Conservation (phyloP, 1,140 invertebrate genomes). For the Pseudobourletiella spinata region DNA sequence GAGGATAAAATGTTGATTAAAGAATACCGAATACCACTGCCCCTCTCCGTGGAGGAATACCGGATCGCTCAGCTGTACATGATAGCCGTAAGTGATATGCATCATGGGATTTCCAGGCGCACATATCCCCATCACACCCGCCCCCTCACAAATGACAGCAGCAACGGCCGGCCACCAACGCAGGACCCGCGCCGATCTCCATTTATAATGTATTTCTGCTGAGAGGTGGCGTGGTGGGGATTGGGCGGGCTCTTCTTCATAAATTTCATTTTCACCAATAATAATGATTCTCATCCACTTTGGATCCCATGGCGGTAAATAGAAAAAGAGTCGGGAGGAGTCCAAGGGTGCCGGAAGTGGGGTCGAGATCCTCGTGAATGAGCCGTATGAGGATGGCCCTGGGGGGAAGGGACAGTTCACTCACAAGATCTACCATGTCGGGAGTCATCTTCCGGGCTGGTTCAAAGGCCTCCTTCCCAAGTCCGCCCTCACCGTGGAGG, state of each 20-base stretch:
- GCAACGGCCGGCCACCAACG: no score
- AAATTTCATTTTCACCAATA: no score
- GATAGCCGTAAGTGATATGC: constrained; percentile 90
- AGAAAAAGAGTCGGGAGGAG: constrained; percentile 97
- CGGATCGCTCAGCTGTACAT: constrained; percentile 98
- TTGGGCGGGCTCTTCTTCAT: no score
- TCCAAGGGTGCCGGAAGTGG: constrained; percentile 93
- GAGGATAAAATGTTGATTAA: constrained; percentile 97
- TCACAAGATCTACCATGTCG: constrained; percentile 96
- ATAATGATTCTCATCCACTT: no score
- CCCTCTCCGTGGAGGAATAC: constrained; percentile 96
- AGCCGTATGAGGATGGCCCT: constrained; percentile 91
- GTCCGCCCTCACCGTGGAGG: constrained; percentile 89
- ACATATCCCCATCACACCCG: no score
- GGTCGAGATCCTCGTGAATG: constrained; percentile 95
- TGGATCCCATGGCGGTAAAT: no score
- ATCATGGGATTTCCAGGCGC: no score
- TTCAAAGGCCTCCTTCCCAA: constrained; percentile 90
- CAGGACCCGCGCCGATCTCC: no score
- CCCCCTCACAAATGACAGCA: no score
- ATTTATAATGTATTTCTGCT: no score
- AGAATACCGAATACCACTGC: constrained; percentile 96
- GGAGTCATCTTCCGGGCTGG: constrained; percentile 88
- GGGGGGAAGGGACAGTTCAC: constrained; percentile 96
- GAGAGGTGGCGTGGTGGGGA: no score